Percentiles rank a stretch among this genome's conserved stretches.
Evolutionary conservation across 2,797 vertebrate genomes (phyloP).

Genomic region (Micromesistius poutassou): DNA sequence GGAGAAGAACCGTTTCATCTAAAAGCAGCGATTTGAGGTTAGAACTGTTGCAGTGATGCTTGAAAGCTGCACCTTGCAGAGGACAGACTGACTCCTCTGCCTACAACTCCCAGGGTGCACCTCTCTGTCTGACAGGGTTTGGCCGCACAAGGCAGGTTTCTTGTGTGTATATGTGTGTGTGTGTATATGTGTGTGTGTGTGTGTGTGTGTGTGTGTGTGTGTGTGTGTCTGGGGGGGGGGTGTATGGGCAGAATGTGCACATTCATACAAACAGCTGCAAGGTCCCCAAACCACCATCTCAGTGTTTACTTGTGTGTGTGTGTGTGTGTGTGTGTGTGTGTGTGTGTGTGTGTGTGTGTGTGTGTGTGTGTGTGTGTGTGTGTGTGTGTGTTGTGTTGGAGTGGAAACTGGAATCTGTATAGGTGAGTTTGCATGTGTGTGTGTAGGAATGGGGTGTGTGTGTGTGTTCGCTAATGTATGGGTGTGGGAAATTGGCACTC

Average conservation of each 20-base stretch:
- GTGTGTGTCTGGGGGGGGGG: neutral
- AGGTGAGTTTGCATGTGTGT: neutral
- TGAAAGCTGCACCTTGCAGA: too few species aligned
- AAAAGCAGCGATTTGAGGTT: slow-evolving; percentile 38
- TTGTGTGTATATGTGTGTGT: too few species aligned
- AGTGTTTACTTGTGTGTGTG: neutral
- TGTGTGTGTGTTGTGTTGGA: slow-evolving; percentile 23
- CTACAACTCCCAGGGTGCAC: slow-evolving; percentile 21
- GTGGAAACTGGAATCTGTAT: too few species aligned
- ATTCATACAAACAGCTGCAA: slow-evolving; percentile 47
- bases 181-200: too few species aligned
- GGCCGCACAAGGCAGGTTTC: neutral
- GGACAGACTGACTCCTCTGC: neutral
- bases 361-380: neutral
- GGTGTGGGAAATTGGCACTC: neutral
- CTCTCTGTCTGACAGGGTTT: neutral
- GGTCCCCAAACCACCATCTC: neutral
- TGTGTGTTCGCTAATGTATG: neutral
- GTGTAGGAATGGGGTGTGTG: neutral
- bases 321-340: neutral
- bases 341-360: too few species aligned
- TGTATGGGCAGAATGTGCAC: slow-evolving; percentile 39
- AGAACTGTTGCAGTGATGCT: neutral
- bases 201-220: slow-evolving; percentile 2
- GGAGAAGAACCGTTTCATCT: slow-evolving; percentile 34